A percentile compares a stretch with the other conserved stretches of the same genome.
phyloP scores from a whole-genome alignment of 2,113 vertebrate genomes.

The Lagopus leucura region DNA sequence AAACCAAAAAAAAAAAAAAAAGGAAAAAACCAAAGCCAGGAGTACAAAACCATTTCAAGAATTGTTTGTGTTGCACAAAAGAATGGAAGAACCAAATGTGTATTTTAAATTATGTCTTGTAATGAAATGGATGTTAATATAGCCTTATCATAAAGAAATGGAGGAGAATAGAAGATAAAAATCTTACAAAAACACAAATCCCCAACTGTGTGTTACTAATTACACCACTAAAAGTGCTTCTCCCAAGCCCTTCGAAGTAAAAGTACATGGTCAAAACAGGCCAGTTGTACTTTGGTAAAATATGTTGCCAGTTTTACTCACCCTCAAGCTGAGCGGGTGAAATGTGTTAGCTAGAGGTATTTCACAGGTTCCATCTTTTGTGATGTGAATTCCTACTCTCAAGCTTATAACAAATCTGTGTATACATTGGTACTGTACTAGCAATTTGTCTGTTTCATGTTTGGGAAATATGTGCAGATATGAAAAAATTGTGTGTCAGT shows the following conservation, averaged over 20 bases:
- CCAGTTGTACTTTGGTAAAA: background rate
- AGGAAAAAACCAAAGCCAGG: background rate
- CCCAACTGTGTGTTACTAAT: background rate
- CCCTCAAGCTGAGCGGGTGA: background rate
- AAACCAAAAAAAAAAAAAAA: background rate
- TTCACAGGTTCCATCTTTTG: background rate
- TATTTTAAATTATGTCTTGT: background rate
- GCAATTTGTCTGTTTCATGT: background rate
- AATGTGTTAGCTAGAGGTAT: background rate
- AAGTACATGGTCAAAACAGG: background rate
- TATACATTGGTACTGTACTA: background rate
- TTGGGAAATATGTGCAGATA: background rate
- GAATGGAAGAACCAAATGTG: background rate
- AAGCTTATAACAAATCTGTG: background rate
- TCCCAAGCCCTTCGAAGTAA: background rate
- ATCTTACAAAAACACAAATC: background rate
- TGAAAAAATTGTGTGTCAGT: background rate
- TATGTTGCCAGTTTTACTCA: background rate
- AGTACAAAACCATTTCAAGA: background rate
- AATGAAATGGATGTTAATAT: background rate
- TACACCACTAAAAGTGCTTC: background rate
- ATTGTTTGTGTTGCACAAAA: background rate
- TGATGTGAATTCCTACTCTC: background rate
- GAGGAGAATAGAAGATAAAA: background rate
- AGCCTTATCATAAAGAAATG: background rate